Conservation (phyloP, 2,888 invertebrate genomes). For the Neuroscelio doddi region DNA sequence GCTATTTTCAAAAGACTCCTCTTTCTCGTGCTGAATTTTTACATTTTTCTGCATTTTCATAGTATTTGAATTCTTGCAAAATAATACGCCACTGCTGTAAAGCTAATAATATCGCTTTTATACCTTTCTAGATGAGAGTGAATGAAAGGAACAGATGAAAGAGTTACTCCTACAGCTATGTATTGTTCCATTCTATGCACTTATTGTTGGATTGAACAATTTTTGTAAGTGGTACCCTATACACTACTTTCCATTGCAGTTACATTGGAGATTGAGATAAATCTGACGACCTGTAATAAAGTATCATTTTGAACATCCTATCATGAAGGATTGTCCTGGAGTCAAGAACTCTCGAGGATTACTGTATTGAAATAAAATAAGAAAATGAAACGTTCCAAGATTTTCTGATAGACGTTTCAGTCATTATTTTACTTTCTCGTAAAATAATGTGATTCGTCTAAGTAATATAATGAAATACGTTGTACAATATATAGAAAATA, state of each 20-base stretch:
- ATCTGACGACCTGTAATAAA: conserved; percentile 44
- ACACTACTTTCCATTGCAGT: conserved; percentile 21
- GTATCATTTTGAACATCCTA: conserved; percentile 44
- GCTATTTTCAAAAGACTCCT: background rate
- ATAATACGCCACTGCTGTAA: background rate
- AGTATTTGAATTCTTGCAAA: background rate
- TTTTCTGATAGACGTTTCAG: too few relatives aligned
- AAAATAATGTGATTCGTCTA: too few relatives aligned
- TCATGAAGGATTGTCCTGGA: too few relatives aligned
- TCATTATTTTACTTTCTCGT: too few relatives aligned
- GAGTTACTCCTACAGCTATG: too few relatives aligned
- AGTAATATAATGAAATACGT: too few relatives aligned
- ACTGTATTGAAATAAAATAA: too few relatives aligned
- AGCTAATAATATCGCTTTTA: conserved; percentile 3
- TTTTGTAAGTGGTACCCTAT: conserved; percentile 38
- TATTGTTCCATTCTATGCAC: background rate
- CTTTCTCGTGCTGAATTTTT: background rate
- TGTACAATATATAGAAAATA: too few relatives aligned
- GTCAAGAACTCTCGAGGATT: too few relatives aligned
- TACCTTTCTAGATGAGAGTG: background rate
- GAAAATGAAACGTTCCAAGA: too few relatives aligned
- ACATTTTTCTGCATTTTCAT: background rate
- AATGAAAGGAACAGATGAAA: conserved; percentile 6
- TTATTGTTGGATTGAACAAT: conserved; percentile 23
- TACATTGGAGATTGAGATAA: conserved; percentile 36